Conservation (phyloP, 2,797 vertebrate genomes). For the Sebastes steindachneri region DNA sequence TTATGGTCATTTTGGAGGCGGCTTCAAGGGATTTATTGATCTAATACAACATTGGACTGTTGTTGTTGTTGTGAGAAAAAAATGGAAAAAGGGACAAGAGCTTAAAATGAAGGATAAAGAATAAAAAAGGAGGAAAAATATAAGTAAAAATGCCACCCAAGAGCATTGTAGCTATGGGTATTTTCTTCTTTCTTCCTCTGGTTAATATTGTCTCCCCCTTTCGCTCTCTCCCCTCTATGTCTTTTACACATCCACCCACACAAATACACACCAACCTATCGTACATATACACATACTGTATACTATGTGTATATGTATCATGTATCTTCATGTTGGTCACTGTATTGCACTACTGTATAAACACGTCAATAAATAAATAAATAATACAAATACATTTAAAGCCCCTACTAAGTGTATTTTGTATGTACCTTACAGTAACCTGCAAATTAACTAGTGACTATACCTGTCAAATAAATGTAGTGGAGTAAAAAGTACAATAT, state of each 20-base stretch:
- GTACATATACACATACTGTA: too few relatives aligned
- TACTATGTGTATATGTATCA: neutral
- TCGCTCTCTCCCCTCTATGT: neutral
- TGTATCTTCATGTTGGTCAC: neutral
- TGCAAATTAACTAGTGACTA: neutral
- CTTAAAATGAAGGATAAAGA: too few relatives aligned
- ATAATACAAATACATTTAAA: neutral
- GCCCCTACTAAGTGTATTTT: neutral
- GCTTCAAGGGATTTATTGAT: too few relatives aligned
- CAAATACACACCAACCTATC: neutral
- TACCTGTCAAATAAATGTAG: neutral
- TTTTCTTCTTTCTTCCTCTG: neutral
- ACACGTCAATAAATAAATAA: neutral
- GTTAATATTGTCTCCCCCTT: neutral
- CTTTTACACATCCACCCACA: neutral
- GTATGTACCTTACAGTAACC: neutral
- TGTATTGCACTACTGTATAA: neutral
- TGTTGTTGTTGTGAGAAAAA: too few relatives aligned
- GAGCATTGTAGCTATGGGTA: too few relatives aligned
- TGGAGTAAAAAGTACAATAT: neutral
- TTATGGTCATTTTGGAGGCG: too few relatives aligned
- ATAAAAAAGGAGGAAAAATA: too few relatives aligned
- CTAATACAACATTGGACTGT: too few relatives aligned
- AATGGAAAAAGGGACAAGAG: too few relatives aligned
- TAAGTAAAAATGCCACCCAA: too few relatives aligned